These are phyloP conservation scores for Caenorhabditis sulstoni DNA, from an alignment of 2,888 invertebrate species.

Conservation along the genomic window DNA sequence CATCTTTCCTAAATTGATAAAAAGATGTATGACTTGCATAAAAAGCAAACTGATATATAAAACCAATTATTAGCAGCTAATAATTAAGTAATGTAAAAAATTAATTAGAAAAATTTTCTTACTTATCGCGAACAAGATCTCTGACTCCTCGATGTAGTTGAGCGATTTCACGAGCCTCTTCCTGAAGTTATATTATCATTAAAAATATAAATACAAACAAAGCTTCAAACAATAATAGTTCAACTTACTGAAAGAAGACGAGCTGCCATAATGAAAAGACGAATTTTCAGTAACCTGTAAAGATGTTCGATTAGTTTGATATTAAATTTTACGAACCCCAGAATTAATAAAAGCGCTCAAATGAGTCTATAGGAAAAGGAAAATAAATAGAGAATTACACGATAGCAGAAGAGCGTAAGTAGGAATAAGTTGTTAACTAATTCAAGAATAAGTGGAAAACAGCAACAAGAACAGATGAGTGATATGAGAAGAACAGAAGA, in stretches of 20 bases:
- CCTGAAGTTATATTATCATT: constrained; percentile 39
- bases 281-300: constrained; percentile 5
- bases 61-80: constrained; percentile 37
- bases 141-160: constrained; percentile 17
- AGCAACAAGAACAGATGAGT: too few relatives aligned
- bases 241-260: constrained; percentile 30
- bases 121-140: constrained; percentile 32
- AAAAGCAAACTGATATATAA: constrained; percentile 30
- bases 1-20: constrained; percentile 35
- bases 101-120: constrained; percentile 40
- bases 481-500: too few relatives aligned
- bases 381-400: too few relatives aligned
- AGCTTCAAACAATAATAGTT: too few relatives aligned
- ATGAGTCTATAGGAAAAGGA: not conserved
- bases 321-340: not conserved
- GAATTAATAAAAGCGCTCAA: constrained; percentile 1
- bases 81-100: constrained; percentile 26
- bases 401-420: too few relatives aligned
- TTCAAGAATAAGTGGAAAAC: too few relatives aligned
- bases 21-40: constrained; percentile 29
- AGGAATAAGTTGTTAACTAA: too few relatives aligned
- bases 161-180: constrained; percentile 22
- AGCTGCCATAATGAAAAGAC: constrained; percentile 2
- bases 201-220: constrained; percentile 39
- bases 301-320: not conserved